Base-by-base conservation (phyloP, 30 jellyfish, hydroid and myxozoan genomes). In the Cassiopea andromeda region DNA sequence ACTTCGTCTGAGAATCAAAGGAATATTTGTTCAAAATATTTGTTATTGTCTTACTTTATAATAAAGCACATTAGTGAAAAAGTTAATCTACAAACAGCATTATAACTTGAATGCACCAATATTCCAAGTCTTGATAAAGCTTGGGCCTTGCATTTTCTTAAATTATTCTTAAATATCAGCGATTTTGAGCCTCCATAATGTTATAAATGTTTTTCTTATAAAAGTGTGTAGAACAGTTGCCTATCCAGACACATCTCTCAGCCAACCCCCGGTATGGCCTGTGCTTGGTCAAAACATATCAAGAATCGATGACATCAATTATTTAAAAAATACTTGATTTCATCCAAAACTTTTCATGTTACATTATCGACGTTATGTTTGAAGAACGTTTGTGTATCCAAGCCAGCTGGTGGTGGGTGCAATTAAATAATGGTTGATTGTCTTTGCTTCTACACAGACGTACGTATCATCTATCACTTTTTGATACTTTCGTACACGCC, bases 231-330 rank as follows among this genome's bases (percentile, higher is more conserved):
- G n/a, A n/a, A n/a, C n/a, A n/a, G n/a, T n/a, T n/a, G 64, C 9
- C 9, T 50, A 50, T 50, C 64, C 5, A 50, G 64, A 50, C 64
- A 9, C 9, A 50, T 50, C 9, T 50, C 9, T 50, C 9, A 9
- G 9, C 5, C 27, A 49, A 81, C 90, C 90, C 90, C 90, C 90
- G 80, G 90, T 38, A 60, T 68, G 48, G 48, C 43, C 82, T 81
- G 48, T 17, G 50, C 79, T 50, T 48, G 57, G 57, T 48, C 72
- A 15, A 16, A 81, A 81, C 90, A 69, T n/a, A n/a, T n/a, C n/a
- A 81, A 67, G 90, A 67, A 69, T 38, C 45, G 82, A 48, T 60
- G 80, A 44, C 43, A 61, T 81, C 50, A 81, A 81, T 81, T 27
- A 81, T 81, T 81, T 50, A 50, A 9, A 70, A 17, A 10, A 71